Conservation (phyloP, 1,140 invertebrate genomes). For the Drosophila navojoa region DNA sequence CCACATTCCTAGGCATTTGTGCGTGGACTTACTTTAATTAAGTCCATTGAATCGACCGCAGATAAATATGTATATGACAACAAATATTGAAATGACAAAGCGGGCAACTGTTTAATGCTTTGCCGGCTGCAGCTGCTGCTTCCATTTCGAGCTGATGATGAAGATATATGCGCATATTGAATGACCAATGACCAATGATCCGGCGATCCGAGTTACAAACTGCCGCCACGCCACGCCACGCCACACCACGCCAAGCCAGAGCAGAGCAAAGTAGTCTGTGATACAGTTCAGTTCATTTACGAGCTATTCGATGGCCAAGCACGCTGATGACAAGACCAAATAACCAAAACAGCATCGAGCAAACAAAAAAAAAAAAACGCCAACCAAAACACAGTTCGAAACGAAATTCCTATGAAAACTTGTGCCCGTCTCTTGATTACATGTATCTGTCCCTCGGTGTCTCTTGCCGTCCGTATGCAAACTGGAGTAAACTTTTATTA, state of each 20-base stretch:
- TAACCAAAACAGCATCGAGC: constrained; percentile 17
- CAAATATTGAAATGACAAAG: constrained; percentile 55
- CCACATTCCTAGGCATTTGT: constrained; percentile 26
- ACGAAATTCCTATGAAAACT: constrained; percentile 57
- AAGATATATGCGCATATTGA: constrained; percentile 58
- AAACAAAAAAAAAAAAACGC: background rate
- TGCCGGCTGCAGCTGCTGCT: constrained; percentile 18
- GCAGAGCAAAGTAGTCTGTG: no score
- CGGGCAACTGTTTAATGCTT: constrained; percentile 49
- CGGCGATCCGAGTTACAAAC: constrained; percentile 8
- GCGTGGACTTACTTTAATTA: constrained; percentile 27
- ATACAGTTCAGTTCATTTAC: constrained; percentile 42
- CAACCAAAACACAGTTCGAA: constrained; percentile 43
- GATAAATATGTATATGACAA: constrained; percentile 47
- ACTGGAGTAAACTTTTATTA: constrained; percentile 66
- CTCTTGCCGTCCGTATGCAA: constrained; percentile 27
- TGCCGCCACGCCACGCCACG: constrained; percentile 14
- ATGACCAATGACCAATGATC: constrained; percentile 52
- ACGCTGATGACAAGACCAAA: constrained; percentile 47
- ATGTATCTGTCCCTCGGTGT: constrained; percentile 16
- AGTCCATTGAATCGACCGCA: constrained; percentile 50
- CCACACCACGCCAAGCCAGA: background rate
- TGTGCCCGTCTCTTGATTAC: constrained; percentile 46
- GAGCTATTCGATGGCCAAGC: constrained; percentile 13
- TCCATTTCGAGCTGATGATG: constrained; percentile 29